These are phyloP conservation scores for Halichoeres trimaculatus DNA, from an alignment of 2,113 vertebrate species.

Conservation along the genomic window DNA sequence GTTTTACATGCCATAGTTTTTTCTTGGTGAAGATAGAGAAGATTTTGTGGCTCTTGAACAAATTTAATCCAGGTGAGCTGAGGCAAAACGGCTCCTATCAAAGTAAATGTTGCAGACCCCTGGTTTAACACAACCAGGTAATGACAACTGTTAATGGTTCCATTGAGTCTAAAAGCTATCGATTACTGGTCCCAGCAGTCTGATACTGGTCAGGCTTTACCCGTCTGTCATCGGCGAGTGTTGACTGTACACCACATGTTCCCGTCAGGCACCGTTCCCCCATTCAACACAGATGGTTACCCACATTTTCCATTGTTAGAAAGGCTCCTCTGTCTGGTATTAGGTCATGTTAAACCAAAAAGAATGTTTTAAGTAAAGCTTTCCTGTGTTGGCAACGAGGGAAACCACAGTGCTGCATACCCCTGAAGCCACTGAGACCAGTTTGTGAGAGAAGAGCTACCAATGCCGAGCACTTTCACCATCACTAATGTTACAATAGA, in stretches of 20 bases:
- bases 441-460: slow-evolving; percentile 27
- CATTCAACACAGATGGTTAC: slow-evolving; percentile 31
- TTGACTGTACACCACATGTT: slow-evolving; percentile 1
- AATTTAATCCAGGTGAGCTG: too few species aligned
- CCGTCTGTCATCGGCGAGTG: neutral
- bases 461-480: neutral
- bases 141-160: too few species aligned
- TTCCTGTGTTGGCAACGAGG: slow-evolving; percentile 30
- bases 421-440: slow-evolving; percentile 20
- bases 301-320: slow-evolving; percentile 60
- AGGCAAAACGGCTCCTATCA: too few species aligned
- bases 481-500: slow-evolving; percentile 7
- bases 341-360: slow-evolving; percentile 26
- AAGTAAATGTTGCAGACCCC: too few species aligned
- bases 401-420: slow-evolving; percentile 30
- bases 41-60: too few species aligned
- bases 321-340: slow-evolving; percentile 11
- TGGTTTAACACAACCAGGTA: too few species aligned
- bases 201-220: neutral
- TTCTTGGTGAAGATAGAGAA: too few species aligned
- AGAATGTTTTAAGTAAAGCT: slow-evolving; percentile 39
- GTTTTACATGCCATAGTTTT: too few species aligned
- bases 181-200: neutral
- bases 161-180: too few species aligned
- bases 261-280: slow-evolving; percentile 19